Evolutionary conservation across 2,797 vertebrate genomes (phyloP).

Genomic region (Eospalax fontanierii): DNA sequence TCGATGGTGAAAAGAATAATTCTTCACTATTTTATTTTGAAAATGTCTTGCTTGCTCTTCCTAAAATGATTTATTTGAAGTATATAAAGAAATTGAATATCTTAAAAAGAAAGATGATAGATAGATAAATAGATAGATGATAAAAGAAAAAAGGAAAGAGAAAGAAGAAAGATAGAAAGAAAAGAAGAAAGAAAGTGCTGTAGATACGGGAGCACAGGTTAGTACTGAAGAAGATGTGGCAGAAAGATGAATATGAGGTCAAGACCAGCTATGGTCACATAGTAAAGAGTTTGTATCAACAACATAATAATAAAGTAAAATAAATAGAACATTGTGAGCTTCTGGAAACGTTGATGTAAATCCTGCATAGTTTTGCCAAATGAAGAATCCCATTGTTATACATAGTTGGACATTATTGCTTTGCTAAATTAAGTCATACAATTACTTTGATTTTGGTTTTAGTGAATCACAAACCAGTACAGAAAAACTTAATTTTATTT

Average conservation of each 20-base stretch:
- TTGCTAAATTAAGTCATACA: not conserved
- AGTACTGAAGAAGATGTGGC: not conserved
- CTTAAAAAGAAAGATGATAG: too few species aligned
- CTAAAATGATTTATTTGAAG: too few species aligned
- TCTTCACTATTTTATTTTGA: too few species aligned
- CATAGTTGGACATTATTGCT: not conserved
- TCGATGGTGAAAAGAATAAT: too few species aligned
- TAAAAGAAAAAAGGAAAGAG: too few species aligned
- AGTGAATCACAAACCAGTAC: rapidly evolving
- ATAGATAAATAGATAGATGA: too few species aligned
- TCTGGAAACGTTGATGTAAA: not conserved
- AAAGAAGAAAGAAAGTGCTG: not conserved
- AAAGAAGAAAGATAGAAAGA: too few species aligned
- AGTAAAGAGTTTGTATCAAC: not conserved
- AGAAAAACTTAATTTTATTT: not conserved
- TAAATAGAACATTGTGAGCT: not conserved
- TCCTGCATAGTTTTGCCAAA: not conserved
- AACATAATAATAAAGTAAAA: not conserved
- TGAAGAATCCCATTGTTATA: not conserved
- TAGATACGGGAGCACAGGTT: not conserved
- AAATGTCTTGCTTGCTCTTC: too few species aligned
- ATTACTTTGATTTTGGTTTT: not conserved
- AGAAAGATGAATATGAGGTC: too few species aligned
- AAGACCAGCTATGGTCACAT: not conserved
- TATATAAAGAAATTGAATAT: too few species aligned